Base-by-base conservation (phyloP, 2,797 vertebrate genomes). In the Zenarchopterus dispar region DNA sequence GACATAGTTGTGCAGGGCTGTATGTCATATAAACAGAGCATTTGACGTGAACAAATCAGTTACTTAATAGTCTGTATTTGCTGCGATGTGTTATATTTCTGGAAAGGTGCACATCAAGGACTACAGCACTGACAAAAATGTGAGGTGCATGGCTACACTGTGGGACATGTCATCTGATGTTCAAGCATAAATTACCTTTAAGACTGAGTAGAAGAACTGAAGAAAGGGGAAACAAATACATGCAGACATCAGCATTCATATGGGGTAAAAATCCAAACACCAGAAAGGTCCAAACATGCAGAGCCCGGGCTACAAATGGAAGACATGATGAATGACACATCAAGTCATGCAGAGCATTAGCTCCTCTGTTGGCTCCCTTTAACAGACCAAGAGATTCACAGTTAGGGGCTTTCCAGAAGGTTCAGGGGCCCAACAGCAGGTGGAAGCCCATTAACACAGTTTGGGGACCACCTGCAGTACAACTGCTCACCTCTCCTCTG, bases 341-440 rank as follows among this genome's bases (percentile, higher is more conserved):
- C 66, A 82, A 56, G 59, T 77, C 75, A 79, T 73, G 67, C 58
- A 59, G 62, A 70, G 64, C 67, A 67, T 79, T 80, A 53, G 58
- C 78, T 74, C 50, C 77, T 18, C 69, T 75, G 78, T 68, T 75
- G 51, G 62, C 28, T 77, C 80, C 81, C 85, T 84, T 84, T 85
- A 47, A 54, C 62, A 72, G 64, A 77, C 68, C 71, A 43, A 46
- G 67, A 78, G 67, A 70, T 68, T 75, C 53, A 61, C n/a, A 31
- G 51, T 67, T 64, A 49, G 62, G 55, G 59, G 64, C 71, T 78
- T 73, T 84, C 69, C 74, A 77, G 86, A 86, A 78, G 82, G 85
- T 87, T 85, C 87, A 72, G 80, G 87, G 86, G 91, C 91, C 88
- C 78, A 81, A 80, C 81, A 88, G 87, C 85, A 89, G 88, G 86